phyloP scores from a whole-genome alignment of 1,140 invertebrate species.

The Acromyrmex heyeri region DNA sequence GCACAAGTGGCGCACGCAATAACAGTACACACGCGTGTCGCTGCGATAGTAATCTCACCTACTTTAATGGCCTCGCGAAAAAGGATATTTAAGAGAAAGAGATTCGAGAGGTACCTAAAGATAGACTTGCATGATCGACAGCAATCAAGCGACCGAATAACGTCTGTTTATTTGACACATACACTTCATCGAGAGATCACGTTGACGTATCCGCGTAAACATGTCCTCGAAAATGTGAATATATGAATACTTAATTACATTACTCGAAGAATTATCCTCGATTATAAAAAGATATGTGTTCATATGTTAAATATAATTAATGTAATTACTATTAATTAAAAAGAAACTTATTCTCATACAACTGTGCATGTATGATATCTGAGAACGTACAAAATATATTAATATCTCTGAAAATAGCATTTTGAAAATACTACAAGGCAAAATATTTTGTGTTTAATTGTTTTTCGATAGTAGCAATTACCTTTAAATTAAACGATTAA shows the following conservation, averaged over 20 bases:
- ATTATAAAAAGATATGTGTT: not conserved
- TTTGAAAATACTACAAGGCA: not conserved
- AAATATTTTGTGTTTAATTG: not conserved
- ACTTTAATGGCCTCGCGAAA: slow-evolving; percentile 6
- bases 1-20: slow-evolving; percentile 54
- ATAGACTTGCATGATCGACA: not conserved
- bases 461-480: not conserved
- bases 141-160: not conserved
- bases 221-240: not conserved
- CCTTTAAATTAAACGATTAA: not conserved
- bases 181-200: not conserved
- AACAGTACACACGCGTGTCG: slow-evolving; percentile 36
- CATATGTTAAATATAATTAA: not conserved
- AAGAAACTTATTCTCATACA: not conserved
- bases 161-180: not conserved
- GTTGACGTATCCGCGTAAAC: not conserved
- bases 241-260: not conserved
- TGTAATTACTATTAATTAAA: not conserved
- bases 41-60: slow-evolving; percentile 43
- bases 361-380: not conserved
- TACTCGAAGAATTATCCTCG: not conserved
- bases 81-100: not conserved
- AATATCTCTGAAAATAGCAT: not conserved
- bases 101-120: not conserved
- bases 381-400: not conserved